phyloP scores from a whole-genome alignment of 2,113 vertebrate genomes.

The Boleophthalmus pectinirostris region DNA sequence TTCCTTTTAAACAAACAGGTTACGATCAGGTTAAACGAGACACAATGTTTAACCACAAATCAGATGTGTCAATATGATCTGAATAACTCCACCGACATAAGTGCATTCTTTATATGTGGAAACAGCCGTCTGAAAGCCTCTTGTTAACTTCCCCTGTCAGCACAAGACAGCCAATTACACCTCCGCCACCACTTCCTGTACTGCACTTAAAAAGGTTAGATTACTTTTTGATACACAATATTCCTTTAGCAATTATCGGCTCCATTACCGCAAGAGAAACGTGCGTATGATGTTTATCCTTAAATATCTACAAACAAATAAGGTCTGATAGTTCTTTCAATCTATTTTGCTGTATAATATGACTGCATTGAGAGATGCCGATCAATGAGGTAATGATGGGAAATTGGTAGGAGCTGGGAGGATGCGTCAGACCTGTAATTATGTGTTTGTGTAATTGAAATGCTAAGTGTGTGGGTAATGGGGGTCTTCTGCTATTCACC shows the following conservation, averaged over 20 bases:
- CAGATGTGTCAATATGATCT: neutral
- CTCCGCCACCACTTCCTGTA: neutral
- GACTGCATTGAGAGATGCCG: neutral
- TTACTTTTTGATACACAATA: slow-evolving; percentile 13
- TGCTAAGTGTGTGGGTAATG: neutral
- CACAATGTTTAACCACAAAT: neutral
- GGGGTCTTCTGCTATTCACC: neutral
- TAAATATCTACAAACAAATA: slow-evolving; percentile 8
- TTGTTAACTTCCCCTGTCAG: slow-evolving; percentile 7
- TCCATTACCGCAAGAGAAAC: neutral
- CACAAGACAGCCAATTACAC: neutral
- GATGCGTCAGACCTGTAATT: slow-evolving; percentile 6
- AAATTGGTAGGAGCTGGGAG: neutral
- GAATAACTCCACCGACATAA: neutral
- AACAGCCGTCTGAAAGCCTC: neutral
- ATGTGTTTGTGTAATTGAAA: slow-evolving; percentile 9
- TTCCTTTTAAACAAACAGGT: too few relatives aligned
- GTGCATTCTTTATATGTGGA: neutral
- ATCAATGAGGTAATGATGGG: slow-evolving; percentile 10
- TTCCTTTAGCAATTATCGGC: slow-evolving; percentile 9
- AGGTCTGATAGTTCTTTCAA: neutral
- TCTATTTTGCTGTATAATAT: neutral
- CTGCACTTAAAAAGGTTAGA: neutral
- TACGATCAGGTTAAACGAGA: neutral
- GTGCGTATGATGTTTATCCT: slow-evolving; percentile 2